phyloP scores from a whole-genome alignment of 2,888 invertebrate species.

The Drosophila buzzatii region DNA sequence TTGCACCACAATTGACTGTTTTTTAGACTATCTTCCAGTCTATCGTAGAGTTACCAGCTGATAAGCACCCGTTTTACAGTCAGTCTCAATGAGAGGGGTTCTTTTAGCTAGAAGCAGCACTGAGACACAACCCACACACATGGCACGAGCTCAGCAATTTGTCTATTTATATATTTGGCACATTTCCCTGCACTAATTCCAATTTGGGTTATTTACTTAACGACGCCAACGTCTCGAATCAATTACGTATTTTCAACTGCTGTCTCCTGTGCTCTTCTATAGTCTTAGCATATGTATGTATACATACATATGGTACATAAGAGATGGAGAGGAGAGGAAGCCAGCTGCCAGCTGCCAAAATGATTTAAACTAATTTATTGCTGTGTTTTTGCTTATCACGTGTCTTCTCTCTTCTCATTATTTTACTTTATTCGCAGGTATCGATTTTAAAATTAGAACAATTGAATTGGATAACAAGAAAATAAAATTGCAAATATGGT shows the following conservation, averaged over 20 bases:
- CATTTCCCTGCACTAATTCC: conserved; percentile 69
- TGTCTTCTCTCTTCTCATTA: conserved; percentile 31
- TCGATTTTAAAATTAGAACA: conserved; percentile 99
- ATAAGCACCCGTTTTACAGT: conserved; percentile 8
- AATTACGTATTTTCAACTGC: conserved; percentile 56
- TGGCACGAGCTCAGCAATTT: conserved; percentile 56
- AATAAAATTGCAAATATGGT: conserved; percentile 99
- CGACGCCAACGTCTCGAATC: conserved; percentile 56
- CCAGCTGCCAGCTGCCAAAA: conserved; percentile 43
- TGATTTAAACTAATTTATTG: conserved; percentile 39
- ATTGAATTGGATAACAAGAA: conserved; percentile 99
- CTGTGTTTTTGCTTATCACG: conserved; percentile 47
- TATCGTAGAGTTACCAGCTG: conserved; percentile 1
- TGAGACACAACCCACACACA: conserved; percentile 21
- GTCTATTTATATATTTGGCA: conserved; percentile 75
- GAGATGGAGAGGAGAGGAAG: conserved; percentile 3
- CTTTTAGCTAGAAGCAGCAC: conserved; percentile 14
- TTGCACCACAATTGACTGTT: conserved; percentile 17
- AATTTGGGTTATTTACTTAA: conserved; percentile 73
- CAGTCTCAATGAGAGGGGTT: conserved; percentile 11
- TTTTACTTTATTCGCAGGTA: conserved; percentile 89
- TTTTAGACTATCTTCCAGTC: conserved; percentile 6
- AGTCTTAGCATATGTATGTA: conserved; percentile 7
- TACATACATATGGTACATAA: neutral
- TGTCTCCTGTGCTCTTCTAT: conserved; percentile 25